Base-by-base conservation (phyloP, 1,140 invertebrate genomes). In the Zaprionus tsacasi region DNA sequence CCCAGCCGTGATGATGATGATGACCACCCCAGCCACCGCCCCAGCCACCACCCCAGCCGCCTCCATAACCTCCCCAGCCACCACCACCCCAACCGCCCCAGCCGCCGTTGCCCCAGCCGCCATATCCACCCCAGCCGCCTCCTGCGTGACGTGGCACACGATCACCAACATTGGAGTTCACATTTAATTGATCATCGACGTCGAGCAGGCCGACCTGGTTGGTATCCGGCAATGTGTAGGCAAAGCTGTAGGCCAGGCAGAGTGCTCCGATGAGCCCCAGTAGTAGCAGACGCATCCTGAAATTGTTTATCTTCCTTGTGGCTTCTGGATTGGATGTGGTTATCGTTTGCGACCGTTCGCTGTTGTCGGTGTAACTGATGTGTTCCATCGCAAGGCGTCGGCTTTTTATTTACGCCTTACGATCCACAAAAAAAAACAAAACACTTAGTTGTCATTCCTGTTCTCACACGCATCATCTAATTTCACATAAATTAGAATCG, bases 241-340 rank as follows among this genome's bases (percentile, higher is more conserved):
- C 74, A 21, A 61, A 15, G 36, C 56, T 54, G 13, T 4, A 64
- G 45, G 64, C 64, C 57, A 79, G 33, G 30, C 58, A 64, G 43
- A 79, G 21, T 0, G 73, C n/a, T 11, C 60, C 43, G n/a, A 74
- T 43, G 40, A 79, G n/a, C 2, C 69, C 35, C 11, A 67, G 27
- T 6, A 79, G 70, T 21, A 60, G 58, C 1, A 79, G 43, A 74
- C 77, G 77, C 77, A 79, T 79, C 38, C 50, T 59, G n/a, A 15
- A 6, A 11, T 10, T 21, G 17, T 35, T 36, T 60, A 8, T 35
- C 13, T 36, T 15, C 10, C 27, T 43, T 65, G 40, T 40, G 7
- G 13, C 17, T 57, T 36, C 30, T 25, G 33, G 55, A 35, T 61
- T 45, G 21, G 21, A 6, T n/a, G 13, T 33, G 13, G 15, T 4